Conservation (phyloP, 1,140 invertebrate species). For the Bombus balteatus region DNA sequence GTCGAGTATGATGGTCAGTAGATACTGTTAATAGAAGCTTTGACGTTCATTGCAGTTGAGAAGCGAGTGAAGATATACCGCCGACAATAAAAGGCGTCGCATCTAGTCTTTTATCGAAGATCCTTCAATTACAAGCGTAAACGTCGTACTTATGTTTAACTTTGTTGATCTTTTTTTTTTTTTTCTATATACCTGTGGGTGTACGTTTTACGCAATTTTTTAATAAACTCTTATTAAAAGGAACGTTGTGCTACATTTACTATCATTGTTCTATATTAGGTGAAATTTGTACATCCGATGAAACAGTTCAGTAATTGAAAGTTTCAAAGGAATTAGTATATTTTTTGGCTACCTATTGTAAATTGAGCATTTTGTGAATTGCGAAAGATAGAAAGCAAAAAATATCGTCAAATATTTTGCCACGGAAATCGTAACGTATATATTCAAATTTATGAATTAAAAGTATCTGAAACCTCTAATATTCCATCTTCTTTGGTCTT, state of each 20-base stretch:
- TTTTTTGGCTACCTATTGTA: no score
- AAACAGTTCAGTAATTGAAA: no score
- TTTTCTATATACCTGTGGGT: background rate
- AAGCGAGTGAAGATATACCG: conserved; percentile 31
- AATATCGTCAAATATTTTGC: background rate
- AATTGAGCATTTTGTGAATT: background rate
- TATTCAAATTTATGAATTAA: background rate
- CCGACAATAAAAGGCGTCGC: conserved; percentile 30
- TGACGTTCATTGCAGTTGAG: conserved; percentile 1
- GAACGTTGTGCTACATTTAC: background rate
- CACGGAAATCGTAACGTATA: no score
- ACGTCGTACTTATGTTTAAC: background rate
- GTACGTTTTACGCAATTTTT: conserved; percentile 27
- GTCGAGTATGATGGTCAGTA: conserved; percentile 56
- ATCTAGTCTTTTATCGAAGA: conserved; percentile 71
- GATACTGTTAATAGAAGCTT: conserved; percentile 2
- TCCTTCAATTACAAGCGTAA: conserved; percentile 24
- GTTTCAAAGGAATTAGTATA: background rate
- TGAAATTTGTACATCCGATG: no score
- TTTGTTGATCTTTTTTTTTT: background rate
- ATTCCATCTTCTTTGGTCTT: background rate
- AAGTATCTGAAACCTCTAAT: background rate
- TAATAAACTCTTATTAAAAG: conserved; percentile 18
- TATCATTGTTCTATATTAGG: no score
- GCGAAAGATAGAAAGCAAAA: background rate